phyloP scores from a whole-genome alignment of 2,113 vertebrate genomes.

The Hydrolagus affinis region DNA sequence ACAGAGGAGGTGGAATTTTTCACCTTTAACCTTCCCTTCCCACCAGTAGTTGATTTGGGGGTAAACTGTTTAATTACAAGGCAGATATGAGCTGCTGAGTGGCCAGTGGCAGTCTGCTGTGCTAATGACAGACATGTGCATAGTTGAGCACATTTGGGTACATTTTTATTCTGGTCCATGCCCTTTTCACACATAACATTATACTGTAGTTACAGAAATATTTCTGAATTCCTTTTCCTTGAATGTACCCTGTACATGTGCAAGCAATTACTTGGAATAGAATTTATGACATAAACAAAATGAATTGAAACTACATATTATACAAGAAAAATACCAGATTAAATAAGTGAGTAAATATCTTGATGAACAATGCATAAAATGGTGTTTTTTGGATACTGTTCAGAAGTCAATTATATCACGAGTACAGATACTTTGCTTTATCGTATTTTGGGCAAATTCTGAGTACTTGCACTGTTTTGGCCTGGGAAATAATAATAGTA shows the following conservation, averaged over 20 bases:
- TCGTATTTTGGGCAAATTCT: background rate
- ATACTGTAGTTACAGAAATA: background rate
- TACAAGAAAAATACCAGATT: no score
- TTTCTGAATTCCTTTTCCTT: background rate
- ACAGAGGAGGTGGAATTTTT: background rate
- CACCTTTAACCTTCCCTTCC: background rate
- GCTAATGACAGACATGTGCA: background rate
- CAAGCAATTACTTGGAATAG: background rate
- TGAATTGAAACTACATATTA: no score
- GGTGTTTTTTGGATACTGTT: no score
- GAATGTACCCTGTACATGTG: background rate
- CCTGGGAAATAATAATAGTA: background rate
- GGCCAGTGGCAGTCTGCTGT: background rate
- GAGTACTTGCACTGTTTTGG: background rate
- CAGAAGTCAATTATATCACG: no score
- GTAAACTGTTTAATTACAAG: background rate
- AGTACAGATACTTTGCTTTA: no score
- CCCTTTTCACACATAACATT: background rate
- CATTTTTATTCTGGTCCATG: background rate
- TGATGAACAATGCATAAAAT: no score
- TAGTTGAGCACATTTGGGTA: background rate
- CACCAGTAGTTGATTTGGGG: background rate
- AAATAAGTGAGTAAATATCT: no score
- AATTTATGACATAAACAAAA: no score
- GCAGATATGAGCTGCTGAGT: background rate